A percentile compares a stretch with the other conserved stretches of the same genome.
Conservation (phyloP, 2,888 invertebrate genomes). For the Eristalis pertinax region DNA sequence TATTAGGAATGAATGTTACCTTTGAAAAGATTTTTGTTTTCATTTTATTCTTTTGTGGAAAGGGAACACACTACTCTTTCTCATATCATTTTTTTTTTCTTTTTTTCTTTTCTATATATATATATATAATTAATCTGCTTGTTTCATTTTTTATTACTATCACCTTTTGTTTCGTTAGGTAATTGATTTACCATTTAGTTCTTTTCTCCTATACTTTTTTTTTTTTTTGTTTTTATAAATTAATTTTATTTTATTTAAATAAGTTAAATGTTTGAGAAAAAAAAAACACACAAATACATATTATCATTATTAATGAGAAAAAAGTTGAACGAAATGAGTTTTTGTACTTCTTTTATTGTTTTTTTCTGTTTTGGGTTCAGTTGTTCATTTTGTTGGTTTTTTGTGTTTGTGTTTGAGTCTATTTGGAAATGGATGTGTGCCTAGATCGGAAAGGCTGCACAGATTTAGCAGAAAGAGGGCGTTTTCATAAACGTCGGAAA, state of each 20-base stretch:
- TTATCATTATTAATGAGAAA: constrained; percentile 72
- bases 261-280: constrained; percentile 69
- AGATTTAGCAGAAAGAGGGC: too few relatives aligned
- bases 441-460: too few relatives aligned
- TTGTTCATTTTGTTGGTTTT: neutral
- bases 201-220: constrained; percentile 43
- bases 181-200: constrained; percentile 45
- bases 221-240: constrained; percentile 67
- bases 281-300: constrained; percentile 67
- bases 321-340: constrained; percentile 52
- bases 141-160: constrained; percentile 15
- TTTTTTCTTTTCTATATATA: too few relatives aligned
- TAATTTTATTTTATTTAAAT: constrained; percentile 71
- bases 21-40: neutral
- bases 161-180: constrained; percentile 46
- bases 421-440: too few relatives aligned
- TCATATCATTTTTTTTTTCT: neutral
- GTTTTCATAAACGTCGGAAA: too few relatives aligned
- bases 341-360: constrained; percentile 23
- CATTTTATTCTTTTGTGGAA: constrained; percentile 11
- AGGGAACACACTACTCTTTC: constrained; percentile 21
- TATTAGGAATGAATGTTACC: neutral
- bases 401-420: neutral
- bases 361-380: too few relatives aligned
- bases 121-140: constrained; percentile 9